Base-by-base conservation (phyloP, 2,797 vertebrate species). In the Ctenopoma multispine region DNA sequence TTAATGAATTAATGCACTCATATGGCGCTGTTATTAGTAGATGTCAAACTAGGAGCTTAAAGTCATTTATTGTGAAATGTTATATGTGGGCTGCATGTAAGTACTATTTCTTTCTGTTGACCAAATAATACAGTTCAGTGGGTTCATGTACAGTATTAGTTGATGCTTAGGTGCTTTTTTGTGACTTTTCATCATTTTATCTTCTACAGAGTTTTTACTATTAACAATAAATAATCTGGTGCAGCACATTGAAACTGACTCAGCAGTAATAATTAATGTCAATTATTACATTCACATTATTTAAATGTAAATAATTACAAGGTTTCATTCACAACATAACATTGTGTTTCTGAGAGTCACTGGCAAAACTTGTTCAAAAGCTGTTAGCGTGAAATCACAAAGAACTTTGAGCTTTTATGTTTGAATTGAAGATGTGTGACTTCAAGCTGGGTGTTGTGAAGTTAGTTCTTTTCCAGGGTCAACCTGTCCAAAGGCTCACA, bases 1-100 rank as follows among this genome's bases (percentile, higher is more conserved):
- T 63, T 56, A 72, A 72, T 73, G 34, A 82, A 66, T 46, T 50
- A 63, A 43, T 81, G 40, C 59, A 62, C 59, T 79, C 80, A 66
- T 1, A 46, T 27, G 17, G 23, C 18, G 43, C 18, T 46, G 36
- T 63, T 77, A 75, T 79, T 71, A 55, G 64, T 50, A 44, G 40
- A 79, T 61, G 69, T 60, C 71, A 78, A 48, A 46, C 17, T 4
- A 21, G 27, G 20, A 63, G 14, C 38, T 29, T 1, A 5, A 68
- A 46, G 20, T 18, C 29, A 55, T 78, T 49, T 21, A 9, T 78
- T 54, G 40, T 29, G 21, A 62, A 50, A n/a, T 0, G 0, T 34
- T 54, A n/a, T 13, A 31, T 34, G 24, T 24, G 34, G 23, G 40
- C 34, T 62, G 44, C 17, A 41, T 50, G 14, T 36, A 49, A 54